Base-by-base conservation (phyloP, 1,140 invertebrate species). In the Eumeta japonica region DNA sequence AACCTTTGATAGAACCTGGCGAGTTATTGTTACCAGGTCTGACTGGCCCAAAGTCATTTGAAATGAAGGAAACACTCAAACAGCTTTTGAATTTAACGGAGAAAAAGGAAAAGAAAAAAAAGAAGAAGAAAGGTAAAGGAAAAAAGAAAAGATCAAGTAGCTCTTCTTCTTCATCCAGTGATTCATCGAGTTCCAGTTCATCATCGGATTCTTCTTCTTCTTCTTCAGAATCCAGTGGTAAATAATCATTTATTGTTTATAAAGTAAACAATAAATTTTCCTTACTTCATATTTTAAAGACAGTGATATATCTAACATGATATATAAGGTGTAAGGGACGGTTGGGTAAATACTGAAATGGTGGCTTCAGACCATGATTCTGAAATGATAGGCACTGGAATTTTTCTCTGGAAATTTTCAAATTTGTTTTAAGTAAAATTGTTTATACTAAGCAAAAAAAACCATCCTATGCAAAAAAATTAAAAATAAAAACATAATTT, bases 41-140 rank as follows among this genome's bases (percentile, higher is more conserved):
- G 10, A 71, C 76, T 13, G 67, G 66, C 4, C 66, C 68, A 3
- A 81, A 80, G 49, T 67, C 76, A 3, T 65, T 77, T 39, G 81
- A 84, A 50, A 77, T 84, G 54, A 83, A 82, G 43, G 82, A 83
- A 48, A 81, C 82, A 7, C 54, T 85, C 7, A 84, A 84, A 50
- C 78, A 82, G 37, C 53, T 84, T 16, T 52, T 84, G 28, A 81
- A 80, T 58, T 46, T 76, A 20, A 76, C 73, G 10, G 78, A 80
- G 16, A 76, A 72, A 39, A 83, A 84, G 31, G 84, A 85, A 14
- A 84, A 86, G 34, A 86, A 86, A 54, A 83, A 85, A 43, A 88
- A 87, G 52, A 86, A 87, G 50, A 85, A 86, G 41, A 79, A 84
- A 16, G 85, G 84, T 44, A 84, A 83, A 33, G 81, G 84, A 16